Evolutionary conservation across 2,113 vertebrate genomes (phyloP).

Genomic region (Puntigrus tetrazona): DNA sequence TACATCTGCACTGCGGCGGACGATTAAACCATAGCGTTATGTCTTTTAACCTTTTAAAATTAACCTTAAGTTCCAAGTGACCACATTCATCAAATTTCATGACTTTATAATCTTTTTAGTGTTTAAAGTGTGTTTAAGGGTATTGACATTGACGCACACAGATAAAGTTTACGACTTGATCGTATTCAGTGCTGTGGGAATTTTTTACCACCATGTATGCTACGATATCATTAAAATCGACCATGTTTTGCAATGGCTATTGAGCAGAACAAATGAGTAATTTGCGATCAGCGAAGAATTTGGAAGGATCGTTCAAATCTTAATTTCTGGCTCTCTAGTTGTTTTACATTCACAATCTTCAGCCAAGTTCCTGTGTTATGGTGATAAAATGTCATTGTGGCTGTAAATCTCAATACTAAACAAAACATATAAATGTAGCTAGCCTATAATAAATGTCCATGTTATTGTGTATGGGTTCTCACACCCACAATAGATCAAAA

Average conservation of each 20-base stretch:
- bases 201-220: neutral
- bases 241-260: neutral
- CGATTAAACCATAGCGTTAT: neutral
- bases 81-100: neutral
- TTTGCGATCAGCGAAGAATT: neutral
- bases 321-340: slow-evolving; percentile 5
- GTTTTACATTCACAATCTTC: slow-evolving; percentile 8
- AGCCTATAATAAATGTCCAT: slow-evolving; percentile 33
- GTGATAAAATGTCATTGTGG: slow-evolving; percentile 22
- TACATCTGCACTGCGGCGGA: neutral
- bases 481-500: slow-evolving; percentile 36
- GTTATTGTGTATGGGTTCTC: slow-evolving; percentile 16
- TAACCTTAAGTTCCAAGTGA: neutral
- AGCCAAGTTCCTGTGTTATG: slow-evolving; percentile 25
- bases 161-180: slow-evolving; percentile 21
- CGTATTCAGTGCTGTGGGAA: neutral
- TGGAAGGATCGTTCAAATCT: neutral
- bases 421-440: slow-evolving; percentile 12
- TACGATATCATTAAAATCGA: neutral
- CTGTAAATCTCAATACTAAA: slow-evolving; percentile 31
- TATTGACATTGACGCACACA: neutral
- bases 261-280: neutral
- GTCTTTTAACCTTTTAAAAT: neutral
- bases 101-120: neutral
- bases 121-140: neutral